Evolutionary conservation across 2,888 invertebrate species (phyloP).

Genomic region (Brachypterus glaber): DNA sequence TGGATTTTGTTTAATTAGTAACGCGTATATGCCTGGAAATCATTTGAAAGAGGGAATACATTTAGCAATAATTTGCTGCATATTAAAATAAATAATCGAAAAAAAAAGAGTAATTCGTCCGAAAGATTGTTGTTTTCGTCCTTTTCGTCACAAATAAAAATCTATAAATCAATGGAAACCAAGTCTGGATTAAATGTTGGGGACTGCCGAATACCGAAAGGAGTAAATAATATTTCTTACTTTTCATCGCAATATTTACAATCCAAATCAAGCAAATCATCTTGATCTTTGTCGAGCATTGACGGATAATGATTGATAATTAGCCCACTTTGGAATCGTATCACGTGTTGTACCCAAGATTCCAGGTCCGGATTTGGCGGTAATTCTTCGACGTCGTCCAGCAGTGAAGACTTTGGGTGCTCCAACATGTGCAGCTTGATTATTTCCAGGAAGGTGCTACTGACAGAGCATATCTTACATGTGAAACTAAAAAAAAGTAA

Average conservation of each 20-base stretch:
- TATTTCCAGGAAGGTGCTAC: constrained; percentile 47
- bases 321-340: constrained; percentile 23
- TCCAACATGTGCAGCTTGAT: constrained; percentile 47
- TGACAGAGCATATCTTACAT: constrained; percentile 50
- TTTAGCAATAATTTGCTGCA: too few species aligned
- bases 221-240: too few species aligned
- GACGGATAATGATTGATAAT: constrained; percentile 16
- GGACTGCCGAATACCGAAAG: too few species aligned
- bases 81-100: too few species aligned
- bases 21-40: too few species aligned
- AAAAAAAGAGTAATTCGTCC: too few species aligned
- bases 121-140: too few species aligned
- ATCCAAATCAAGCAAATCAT: constrained; percentile 4
- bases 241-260: constrained; percentile 20
- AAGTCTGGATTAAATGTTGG: too few species aligned
- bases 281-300: constrained; percentile 8
- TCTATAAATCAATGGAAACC: too few species aligned
- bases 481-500: constrained; percentile 44
- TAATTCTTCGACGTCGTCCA: constrained; percentile 19
- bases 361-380: constrained; percentile 23
- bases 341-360: constrained; percentile 29
- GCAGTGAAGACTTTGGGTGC: constrained; percentile 32
- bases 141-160: too few species aligned
- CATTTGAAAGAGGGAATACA: too few species aligned
- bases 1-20: too few species aligned